A percentile compares a stretch with the other conserved stretches of the same genome.
Conservation (phyloP, 1,140 invertebrate species). For the Tribolium madens region DNA sequence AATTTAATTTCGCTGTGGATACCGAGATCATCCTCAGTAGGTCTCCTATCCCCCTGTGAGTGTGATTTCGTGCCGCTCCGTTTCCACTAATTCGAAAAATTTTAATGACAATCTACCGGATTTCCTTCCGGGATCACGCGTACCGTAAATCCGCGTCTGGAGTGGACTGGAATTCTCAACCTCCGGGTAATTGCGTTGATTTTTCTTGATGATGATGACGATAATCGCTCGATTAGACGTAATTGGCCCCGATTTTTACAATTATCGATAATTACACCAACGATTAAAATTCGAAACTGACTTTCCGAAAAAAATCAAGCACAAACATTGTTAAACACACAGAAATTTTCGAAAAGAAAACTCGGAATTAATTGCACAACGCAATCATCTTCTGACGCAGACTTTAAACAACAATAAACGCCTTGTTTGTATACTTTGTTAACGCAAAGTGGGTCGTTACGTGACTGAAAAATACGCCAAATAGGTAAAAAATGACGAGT, state of each 20-base stretch:
- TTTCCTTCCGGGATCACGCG: not conserved
- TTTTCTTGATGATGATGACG: not conserved
- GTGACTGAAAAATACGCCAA: not conserved
- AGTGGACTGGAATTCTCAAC: not conserved
- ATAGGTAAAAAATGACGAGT: not conserved
- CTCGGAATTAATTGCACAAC: not conserved
- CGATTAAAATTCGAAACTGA: not conserved
- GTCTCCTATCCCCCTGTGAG: not conserved
- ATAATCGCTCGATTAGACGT: not conserved
- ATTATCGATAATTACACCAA: not conserved
- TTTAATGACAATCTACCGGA: slow-evolving; percentile 17
- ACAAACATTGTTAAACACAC: slow-evolving; percentile 22
- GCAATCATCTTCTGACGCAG: not conserved
- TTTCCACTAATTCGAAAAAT: slow-evolving; percentile 21
- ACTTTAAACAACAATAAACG: slow-evolving; percentile 16
- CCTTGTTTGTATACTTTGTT: slow-evolving; percentile 10
- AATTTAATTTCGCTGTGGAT: not conserved
- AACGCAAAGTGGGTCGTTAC: slow-evolving; percentile 9
- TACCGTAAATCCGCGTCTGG: slow-evolving; percentile 4
- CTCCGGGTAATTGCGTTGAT: not conserved
- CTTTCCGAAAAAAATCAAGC: no score
- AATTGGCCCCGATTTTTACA: not conserved
- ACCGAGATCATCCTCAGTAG: not conserved
- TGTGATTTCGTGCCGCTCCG: not conserved
- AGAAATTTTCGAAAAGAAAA: slow-evolving; percentile 1